Evolutionary conservation across 2,888 invertebrate species (phyloP).

Genomic region (Peribatodes rhomboidaria): DNA sequence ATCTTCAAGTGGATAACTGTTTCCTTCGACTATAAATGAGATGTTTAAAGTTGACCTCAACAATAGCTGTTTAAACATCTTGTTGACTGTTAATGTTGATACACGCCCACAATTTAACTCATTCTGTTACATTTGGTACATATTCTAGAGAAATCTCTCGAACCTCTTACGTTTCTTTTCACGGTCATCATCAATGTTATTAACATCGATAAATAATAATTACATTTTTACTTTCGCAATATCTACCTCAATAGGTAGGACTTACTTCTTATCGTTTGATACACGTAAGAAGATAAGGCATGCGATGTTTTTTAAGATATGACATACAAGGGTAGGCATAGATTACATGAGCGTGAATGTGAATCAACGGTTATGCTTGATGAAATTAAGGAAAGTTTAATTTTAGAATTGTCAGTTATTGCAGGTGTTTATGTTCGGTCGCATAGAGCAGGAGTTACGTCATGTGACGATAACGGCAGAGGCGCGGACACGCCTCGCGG

Average conservation of each 20-base stretch:
- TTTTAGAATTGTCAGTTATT: slow-evolving; percentile 54
- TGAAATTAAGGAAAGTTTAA: slow-evolving; percentile 33
- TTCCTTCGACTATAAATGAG: slow-evolving; percentile 50
- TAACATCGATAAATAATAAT: slow-evolving; percentile 48
- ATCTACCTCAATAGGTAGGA: slow-evolving; percentile 53
- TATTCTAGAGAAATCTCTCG: slow-evolving; percentile 42
- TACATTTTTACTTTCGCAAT: slow-evolving; percentile 52
- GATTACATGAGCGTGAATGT: slow-evolving; percentile 44
- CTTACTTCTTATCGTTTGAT: slow-evolving; percentile 66
- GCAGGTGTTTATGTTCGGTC: slow-evolving; percentile 34
- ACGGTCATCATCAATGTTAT: slow-evolving; percentile 33
- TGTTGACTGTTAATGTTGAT: slow-evolving; percentile 63
- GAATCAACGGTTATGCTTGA: slow-evolving; percentile 41
- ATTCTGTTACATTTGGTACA: slow-evolving; percentile 48
- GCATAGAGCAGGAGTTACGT: slow-evolving; percentile 71
- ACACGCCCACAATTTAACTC: slow-evolving; percentile 64
- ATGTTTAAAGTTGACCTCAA: slow-evolving; percentile 62
- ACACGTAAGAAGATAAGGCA: slow-evolving; percentile 65
- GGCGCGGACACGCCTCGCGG: slow-evolving; percentile 82
- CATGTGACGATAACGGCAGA: slow-evolving; percentile 78
- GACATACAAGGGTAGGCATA: slow-evolving; percentile 48
- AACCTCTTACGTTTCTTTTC: slow-evolving; percentile 23
- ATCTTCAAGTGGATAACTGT: slow-evolving; percentile 43
- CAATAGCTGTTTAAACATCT: slow-evolving; percentile 60
- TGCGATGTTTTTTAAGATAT: slow-evolving; percentile 56